phyloP scores from a whole-genome alignment of 2,888 invertebrate species.

The Hemicrepidius hirtus region DNA sequence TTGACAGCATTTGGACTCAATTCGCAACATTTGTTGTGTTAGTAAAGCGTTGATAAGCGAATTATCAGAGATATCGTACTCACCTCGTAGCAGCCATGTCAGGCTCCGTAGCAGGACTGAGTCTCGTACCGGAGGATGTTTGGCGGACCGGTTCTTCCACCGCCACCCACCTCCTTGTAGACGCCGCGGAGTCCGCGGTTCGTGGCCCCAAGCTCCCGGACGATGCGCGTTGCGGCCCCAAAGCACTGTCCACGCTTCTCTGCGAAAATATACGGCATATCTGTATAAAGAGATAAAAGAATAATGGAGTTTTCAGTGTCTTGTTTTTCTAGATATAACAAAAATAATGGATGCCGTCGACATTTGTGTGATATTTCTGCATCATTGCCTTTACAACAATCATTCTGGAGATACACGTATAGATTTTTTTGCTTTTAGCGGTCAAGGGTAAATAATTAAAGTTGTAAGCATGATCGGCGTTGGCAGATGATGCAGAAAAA shows the following conservation, averaged over 20 bases:
- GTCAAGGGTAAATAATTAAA: too few species aligned
- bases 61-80: constrained; percentile 43
- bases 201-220: constrained; percentile 65
- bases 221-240: constrained; percentile 63
- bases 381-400: too few species aligned
- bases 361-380: too few species aligned
- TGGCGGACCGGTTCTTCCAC: constrained; percentile 70
- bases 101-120: constrained; percentile 73
- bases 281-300: too few species aligned
- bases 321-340: too few species aligned
- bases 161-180: constrained; percentile 58
- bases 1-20: neutral
- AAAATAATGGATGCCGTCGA: too few species aligned
- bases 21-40: neutral
- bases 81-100: constrained; percentile 66
- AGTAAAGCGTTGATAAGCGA: constrained; percentile 1
- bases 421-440: too few species aligned
- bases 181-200: constrained; percentile 60
- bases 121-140: constrained; percentile 63
- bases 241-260: constrained; percentile 71
- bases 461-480: too few species aligned
- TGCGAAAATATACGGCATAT: constrained; percentile 57
- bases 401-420: too few species aligned
- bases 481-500: too few species aligned
- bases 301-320: too few species aligned